These are phyloP conservation scores for Sturnira hondurensis DNA, from an alignment of 2,113 vertebrate species.

Conservation along the genomic window DNA sequence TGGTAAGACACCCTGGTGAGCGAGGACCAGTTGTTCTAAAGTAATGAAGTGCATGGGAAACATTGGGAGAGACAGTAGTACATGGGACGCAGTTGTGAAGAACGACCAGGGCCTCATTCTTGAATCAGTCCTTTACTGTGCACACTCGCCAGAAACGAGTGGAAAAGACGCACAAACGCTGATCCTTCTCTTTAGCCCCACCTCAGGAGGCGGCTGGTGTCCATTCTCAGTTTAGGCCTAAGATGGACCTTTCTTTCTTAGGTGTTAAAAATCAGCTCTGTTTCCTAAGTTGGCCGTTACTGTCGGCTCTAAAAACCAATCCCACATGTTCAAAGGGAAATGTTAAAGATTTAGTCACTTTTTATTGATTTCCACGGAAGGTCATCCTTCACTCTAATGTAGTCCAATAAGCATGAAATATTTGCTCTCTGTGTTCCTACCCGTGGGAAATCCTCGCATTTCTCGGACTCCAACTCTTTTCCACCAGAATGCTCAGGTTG, in stretches of 20 bases:
- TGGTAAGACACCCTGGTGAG: neutral
- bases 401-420: neutral
- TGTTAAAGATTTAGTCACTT: neutral
- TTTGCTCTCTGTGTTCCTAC: neutral
- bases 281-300: neutral
- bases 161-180: neutral
- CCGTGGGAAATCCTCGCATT: neutral
- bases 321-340: neutral
- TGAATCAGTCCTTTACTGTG: neutral
- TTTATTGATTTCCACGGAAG: neutral
- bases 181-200: fast-evolving
- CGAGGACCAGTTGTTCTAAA: neutral
- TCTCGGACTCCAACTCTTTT: neutral
- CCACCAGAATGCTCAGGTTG: neutral
- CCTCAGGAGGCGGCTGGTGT: neutral
- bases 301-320: neutral
- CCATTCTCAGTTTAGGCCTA: neutral
- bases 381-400: neutral
- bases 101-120: neutral
- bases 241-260: neutral
- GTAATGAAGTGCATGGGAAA: neutral
- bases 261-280: neutral
- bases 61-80: neutral
- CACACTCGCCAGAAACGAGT: neutral
- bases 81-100: neutral